Conservation (phyloP, 2,113 vertebrate genomes). For the Antechinus stuartii region DNA sequence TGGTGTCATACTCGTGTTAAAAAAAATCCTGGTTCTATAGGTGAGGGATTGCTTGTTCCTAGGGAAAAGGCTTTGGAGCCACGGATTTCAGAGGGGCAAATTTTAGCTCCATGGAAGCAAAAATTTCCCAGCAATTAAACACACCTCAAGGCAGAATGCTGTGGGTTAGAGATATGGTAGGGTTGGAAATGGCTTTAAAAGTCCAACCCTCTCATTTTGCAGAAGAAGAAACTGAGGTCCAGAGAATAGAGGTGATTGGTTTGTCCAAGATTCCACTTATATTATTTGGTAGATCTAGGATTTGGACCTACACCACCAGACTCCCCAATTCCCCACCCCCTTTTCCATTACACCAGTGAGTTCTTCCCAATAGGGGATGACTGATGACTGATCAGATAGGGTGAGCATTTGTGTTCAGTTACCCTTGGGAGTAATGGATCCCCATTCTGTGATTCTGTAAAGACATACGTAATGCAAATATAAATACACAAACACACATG, state of each 20-base stretch:
- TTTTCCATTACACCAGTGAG: background rate
- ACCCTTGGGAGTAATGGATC: too few species aligned
- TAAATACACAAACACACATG: background rate
- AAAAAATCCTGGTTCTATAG: background rate
- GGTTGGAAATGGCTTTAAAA: background rate
- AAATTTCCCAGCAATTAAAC: background rate
- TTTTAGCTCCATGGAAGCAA: background rate
- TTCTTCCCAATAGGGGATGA: background rate
- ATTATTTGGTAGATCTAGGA: too few species aligned
- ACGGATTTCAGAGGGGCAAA: background rate
- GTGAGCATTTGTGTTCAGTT: background rate
- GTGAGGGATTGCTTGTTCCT: background rate
- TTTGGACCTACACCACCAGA: background rate
- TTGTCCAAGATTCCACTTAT: background rate
- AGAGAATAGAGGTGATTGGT: background rate
- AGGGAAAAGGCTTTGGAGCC: background rate
- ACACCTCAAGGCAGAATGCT: background rate
- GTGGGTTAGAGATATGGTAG: too few species aligned
- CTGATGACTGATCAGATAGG: background rate
- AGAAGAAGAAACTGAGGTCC: background rate
- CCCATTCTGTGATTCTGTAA: background rate
- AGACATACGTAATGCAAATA: background rate
- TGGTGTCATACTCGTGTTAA: too few species aligned
- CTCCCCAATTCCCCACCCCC: background rate
- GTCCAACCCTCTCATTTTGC: background rate